A percentile compares a stretch with the other conserved stretches of the same genome.
These are phyloP conservation scores for Lagria hirta DNA, from an alignment of 2,888 invertebrate species.

Conservation along the genomic window DNA sequence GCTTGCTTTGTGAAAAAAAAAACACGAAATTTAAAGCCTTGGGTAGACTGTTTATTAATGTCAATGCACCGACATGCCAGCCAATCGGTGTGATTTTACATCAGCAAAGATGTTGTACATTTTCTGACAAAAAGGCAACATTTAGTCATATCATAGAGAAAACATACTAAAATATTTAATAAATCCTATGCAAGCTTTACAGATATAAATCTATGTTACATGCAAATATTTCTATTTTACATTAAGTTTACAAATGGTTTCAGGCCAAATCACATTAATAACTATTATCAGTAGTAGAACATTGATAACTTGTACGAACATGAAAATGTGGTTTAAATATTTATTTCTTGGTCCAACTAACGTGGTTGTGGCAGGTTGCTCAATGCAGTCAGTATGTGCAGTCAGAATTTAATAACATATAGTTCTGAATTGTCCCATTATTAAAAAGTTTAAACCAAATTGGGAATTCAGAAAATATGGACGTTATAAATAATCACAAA, in stretches of 20 bases:
- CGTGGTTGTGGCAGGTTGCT: constrained; percentile 48
- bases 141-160: constrained; percentile 49
- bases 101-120: constrained; percentile 35
- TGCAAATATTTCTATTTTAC: constrained; percentile 48
- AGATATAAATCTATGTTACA: constrained; percentile 47
- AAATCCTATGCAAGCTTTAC: constrained; percentile 52
- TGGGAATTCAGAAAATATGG: constrained; percentile 43
- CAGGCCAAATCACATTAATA: constrained; percentile 51
- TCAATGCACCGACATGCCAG: constrained; percentile 30
- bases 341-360: constrained; percentile 49
- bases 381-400: constrained; percentile 48
- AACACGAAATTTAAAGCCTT: too few relatives aligned
- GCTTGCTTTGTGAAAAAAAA: too few relatives aligned
- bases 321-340: constrained; percentile 39
- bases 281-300: constrained; percentile 35
- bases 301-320: constrained; percentile 43
- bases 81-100: constrained; percentile 34
- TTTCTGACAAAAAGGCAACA: constrained; percentile 51
- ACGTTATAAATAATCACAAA: constrained; percentile 47
- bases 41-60: constrained; percentile 40
- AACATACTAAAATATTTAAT: constrained; percentile 52
- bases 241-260: constrained; percentile 49
- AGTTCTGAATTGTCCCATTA: constrained; percentile 41
- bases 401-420: constrained; percentile 44
- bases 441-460: constrained; percentile 10